These are phyloP conservation scores for Cossypha niveicapilla DNA, from an alignment of 2,797 vertebrate genomes.

Conservation along the genomic window DNA sequence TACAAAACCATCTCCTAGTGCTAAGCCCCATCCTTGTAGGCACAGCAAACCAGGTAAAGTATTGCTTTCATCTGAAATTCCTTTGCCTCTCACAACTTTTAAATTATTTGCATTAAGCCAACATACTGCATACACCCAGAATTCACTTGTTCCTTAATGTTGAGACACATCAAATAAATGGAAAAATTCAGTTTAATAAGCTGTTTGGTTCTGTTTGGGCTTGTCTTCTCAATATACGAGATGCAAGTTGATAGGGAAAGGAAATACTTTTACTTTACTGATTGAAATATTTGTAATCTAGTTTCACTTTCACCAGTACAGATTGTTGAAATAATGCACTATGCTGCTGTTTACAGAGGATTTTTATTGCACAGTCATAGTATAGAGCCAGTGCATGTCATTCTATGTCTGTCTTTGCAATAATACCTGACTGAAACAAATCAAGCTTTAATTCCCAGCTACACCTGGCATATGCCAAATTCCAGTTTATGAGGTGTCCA, in stretches of 20 bases:
- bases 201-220: background rate
- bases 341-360: background rate
- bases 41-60: background rate
- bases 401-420: background rate
- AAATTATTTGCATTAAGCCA: background rate
- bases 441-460: background rate
- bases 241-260: background rate
- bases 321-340: background rate
- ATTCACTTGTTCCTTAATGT: background rate
- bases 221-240: background rate
- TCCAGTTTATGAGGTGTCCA: background rate
- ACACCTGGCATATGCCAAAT: background rate
- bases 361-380: background rate
- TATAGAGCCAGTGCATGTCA: background rate
- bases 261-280: background rate
- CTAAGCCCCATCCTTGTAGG: background rate
- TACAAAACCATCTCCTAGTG: background rate
- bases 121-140: background rate
- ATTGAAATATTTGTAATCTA: background rate
- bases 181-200: background rate
- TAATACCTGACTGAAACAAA: background rate
- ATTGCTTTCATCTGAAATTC: background rate
- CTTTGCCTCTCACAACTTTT: background rate
- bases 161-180: background rate
- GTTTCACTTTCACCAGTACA: background rate